Percentiles rank a stretch among this genome's conserved stretches.
These are phyloP conservation scores for Eupithecia insigniata DNA, from an alignment of 2,888 invertebrate genomes.

Conservation along the genomic window DNA sequence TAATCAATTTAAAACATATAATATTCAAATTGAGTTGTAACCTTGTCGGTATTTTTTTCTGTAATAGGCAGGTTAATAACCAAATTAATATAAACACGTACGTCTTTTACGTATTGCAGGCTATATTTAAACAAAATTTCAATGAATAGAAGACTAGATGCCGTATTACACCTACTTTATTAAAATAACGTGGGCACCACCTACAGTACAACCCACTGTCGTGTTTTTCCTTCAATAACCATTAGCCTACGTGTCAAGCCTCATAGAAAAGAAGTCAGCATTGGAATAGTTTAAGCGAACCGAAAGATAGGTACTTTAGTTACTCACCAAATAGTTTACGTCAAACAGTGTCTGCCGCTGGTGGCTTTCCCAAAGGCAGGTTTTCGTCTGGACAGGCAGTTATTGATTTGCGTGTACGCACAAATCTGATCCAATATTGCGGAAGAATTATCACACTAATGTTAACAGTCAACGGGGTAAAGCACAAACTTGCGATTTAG, in stretches of 20 bases:
- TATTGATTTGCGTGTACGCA: constrained; percentile 45
- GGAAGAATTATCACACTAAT: constrained; percentile 51
- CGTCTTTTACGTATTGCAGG: constrained; percentile 6
- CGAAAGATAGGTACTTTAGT: constrained; percentile 64
- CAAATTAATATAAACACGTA: not conserved
- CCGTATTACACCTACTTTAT: constrained; percentile 64
- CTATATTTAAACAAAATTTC: constrained; percentile 6
- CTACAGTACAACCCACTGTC: constrained; percentile 76
- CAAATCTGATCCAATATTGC: constrained; percentile 53
- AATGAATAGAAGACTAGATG: constrained; percentile 59
- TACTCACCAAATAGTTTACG: constrained; percentile 77
- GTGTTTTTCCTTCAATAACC: constrained; percentile 64
- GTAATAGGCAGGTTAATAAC: not conserved
- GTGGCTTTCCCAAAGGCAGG: constrained; percentile 67
- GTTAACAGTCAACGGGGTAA: constrained; percentile 56
- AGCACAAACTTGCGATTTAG: constrained; percentile 63
- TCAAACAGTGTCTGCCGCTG: constrained; percentile 62
- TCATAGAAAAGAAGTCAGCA: constrained; percentile 60
- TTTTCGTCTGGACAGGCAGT: constrained; percentile 46
- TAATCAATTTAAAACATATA: not conserved
- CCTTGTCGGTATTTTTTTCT: not conserved
- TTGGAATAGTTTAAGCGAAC: constrained; percentile 47
- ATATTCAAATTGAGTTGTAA: not conserved
- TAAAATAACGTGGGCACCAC: constrained; percentile 78
- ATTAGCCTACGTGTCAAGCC: constrained; percentile 70